These are phyloP conservation scores for Melipona bicolor DNA, from an alignment of 2,888 invertebrate genomes.

Conservation along the genomic window DNA sequence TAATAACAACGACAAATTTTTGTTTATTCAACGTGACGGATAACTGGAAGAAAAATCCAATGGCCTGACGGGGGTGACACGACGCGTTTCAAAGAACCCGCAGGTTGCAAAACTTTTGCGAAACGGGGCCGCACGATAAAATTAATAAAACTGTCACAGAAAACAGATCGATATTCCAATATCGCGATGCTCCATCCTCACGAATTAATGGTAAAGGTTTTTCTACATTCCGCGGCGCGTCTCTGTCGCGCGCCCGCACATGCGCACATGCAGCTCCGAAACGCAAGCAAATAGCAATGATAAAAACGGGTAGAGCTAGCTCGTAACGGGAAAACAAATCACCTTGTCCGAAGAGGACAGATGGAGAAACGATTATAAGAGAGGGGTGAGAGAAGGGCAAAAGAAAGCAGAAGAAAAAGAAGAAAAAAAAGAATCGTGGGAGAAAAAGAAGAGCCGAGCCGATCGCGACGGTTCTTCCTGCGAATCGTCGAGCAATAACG, in stretches of 20 bases:
- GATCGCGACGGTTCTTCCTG: neutral
- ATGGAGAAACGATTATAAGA: neutral
- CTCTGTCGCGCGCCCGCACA: neutral
- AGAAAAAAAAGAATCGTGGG: neutral
- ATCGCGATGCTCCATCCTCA: conserved; percentile 6
- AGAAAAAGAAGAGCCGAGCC: neutral
- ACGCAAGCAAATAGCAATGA: neutral
- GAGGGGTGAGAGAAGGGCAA: no score
- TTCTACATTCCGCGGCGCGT: neutral
- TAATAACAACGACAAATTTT: neutral
- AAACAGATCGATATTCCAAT: conserved; percentile 30
- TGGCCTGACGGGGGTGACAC: neutral
- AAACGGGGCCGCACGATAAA: conserved; percentile 9
- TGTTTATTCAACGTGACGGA: neutral
- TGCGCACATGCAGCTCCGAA: neutral
- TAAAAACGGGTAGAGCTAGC: neutral
- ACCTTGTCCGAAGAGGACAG: neutral
- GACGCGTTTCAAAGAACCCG: neutral
- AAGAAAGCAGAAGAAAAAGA: neutral
- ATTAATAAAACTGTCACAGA: conserved; percentile 23
- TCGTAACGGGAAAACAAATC: neutral
- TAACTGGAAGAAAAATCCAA: conserved; percentile 4
- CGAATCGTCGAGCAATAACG: conserved; percentile 47
- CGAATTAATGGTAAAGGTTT: conserved; percentile 12
- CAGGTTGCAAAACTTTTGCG: neutral